A percentile compares a stretch with the other conserved stretches of the same genome.
Evolutionary conservation across 2,888 invertebrate genomes (phyloP).

Genomic region (Pyrrhia umbra): DNA sequence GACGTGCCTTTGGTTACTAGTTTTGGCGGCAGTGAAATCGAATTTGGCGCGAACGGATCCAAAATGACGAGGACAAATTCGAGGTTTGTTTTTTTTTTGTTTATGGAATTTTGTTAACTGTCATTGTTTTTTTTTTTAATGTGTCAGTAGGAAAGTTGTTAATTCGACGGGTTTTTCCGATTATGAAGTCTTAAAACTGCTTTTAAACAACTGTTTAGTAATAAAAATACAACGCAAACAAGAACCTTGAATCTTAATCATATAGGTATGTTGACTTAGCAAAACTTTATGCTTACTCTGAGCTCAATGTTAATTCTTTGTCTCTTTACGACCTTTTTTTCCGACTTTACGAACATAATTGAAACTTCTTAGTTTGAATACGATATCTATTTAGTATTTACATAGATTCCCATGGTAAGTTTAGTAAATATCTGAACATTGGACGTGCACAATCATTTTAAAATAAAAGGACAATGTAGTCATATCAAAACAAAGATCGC

Average conservation of each 20-base stretch:
- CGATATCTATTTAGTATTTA: conserved; percentile 44
- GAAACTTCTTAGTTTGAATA: too few relatives aligned
- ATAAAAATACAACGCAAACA: conserved; percentile 38
- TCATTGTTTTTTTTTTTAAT: conserved; percentile 20
- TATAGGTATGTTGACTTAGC: conserved; percentile 54
- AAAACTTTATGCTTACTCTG: conserved; percentile 52
- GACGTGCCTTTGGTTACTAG: conserved; percentile 85
- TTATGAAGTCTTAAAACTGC: too few relatives aligned
- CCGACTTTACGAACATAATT: conserved; percentile 35
- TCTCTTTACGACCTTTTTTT: conserved; percentile 22
- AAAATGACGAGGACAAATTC: conserved; percentile 84
- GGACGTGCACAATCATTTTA: conserved; percentile 55
- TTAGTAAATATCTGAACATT: conserved; percentile 51
- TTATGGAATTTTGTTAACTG: conserved; percentile 30
- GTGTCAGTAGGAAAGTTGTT: conserved; percentile 1
- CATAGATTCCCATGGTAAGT: conserved; percentile 46
- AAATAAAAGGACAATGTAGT: conserved; percentile 54
- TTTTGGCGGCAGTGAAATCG: conserved; percentile 84
- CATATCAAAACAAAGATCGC: conserved; percentile 55
- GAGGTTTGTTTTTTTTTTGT: conserved; percentile 78
- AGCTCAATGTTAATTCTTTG: conserved; percentile 53
- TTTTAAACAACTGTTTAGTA: too few relatives aligned
- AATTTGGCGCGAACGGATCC: conserved; percentile 83
- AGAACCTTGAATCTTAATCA: conserved; percentile 57
- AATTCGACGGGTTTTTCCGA: conserved; percentile 16